Conservation (phyloP, 2,888 invertebrate species). For the Lordiphosa andalusiaca region DNA sequence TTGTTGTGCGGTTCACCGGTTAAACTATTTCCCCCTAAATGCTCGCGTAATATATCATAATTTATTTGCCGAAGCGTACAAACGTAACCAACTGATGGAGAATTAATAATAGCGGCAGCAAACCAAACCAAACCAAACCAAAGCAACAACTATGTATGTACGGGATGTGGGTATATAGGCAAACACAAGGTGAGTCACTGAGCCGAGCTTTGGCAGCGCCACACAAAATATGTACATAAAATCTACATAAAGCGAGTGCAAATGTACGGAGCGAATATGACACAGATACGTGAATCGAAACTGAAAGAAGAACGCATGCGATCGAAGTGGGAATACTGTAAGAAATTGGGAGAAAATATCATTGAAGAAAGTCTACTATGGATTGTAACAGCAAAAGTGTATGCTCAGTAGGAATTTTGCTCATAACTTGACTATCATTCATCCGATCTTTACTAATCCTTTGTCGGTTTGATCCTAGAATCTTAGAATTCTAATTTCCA, state of each 20-base stretch:
- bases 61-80: slow-evolving; percentile 47
- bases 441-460: no score
- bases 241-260: slow-evolving; percentile 26
- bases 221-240: slow-evolving; percentile 21
- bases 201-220: slow-evolving; percentile 17
- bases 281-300: background rate
- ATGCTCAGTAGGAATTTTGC: no score
- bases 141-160: slow-evolving; percentile 27
- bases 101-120: slow-evolving; percentile 56
- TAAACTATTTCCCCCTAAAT: slow-evolving; percentile 18
- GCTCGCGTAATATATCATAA: slow-evolving; percentile 51
- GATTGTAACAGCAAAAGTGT: no score
- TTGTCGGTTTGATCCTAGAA: no score
- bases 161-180: slow-evolving; percentile 21
- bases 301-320: no score
- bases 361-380: no score
- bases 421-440: no score
- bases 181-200: slow-evolving; percentile 37
- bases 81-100: slow-evolving; percentile 42
- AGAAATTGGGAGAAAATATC: background rate
- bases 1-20: slow-evolving; percentile 11
- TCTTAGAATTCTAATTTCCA: no score
- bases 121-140: slow-evolving; percentile 13
- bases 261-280: slow-evolving; percentile 15
- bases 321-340: slow-evolving; percentile 4